These are phyloP conservation scores for Drosophila pseudotakahashii DNA, from an alignment of 2,888 invertebrate species.

Conservation along the genomic window DNA sequence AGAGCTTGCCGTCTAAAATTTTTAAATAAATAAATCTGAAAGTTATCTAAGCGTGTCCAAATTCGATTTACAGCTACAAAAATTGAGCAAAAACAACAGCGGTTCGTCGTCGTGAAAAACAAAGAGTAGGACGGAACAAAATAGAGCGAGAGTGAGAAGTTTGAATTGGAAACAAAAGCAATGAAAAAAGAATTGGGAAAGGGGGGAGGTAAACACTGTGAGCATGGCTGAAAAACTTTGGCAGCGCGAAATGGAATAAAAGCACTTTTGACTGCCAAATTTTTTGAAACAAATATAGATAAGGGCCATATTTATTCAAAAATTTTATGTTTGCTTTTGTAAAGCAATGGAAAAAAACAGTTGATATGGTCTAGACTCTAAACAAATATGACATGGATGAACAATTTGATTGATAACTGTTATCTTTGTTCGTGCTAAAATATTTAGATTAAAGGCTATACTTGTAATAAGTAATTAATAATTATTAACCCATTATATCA, in stretches of 20 bases:
- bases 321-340: not conserved
- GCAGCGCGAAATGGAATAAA: slow-evolving; percentile 21
- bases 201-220: slow-evolving; percentile 17
- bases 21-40: slow-evolving; percentile 73
- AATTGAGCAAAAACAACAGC: slow-evolving; percentile 1
- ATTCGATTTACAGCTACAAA: slow-evolving; percentile 68
- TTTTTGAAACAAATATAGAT: not conserved
- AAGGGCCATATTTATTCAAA: slow-evolving; percentile 1
- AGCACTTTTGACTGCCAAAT: slow-evolving; percentile 20
- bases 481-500: no score
- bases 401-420: not conserved
- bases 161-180: slow-evolving; percentile 17
- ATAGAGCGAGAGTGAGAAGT: slow-evolving; percentile 14
- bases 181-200: not conserved
- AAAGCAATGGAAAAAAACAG: not conserved
- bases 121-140: slow-evolving; percentile 9
- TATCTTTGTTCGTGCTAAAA: no score
- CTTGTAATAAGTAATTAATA: no score
- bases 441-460: no score
- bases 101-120: slow-evolving; percentile 13
- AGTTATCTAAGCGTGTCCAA: slow-evolving; percentile 74
- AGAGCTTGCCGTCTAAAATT: slow-evolving; percentile 55
- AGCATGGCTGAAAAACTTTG: slow-evolving; percentile 13
- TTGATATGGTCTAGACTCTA: not conserved
- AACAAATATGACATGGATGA: not conserved